These are phyloP conservation scores for Falco naumanni DNA, from an alignment of 2,797 vertebrate species.

Conservation along the genomic window DNA sequence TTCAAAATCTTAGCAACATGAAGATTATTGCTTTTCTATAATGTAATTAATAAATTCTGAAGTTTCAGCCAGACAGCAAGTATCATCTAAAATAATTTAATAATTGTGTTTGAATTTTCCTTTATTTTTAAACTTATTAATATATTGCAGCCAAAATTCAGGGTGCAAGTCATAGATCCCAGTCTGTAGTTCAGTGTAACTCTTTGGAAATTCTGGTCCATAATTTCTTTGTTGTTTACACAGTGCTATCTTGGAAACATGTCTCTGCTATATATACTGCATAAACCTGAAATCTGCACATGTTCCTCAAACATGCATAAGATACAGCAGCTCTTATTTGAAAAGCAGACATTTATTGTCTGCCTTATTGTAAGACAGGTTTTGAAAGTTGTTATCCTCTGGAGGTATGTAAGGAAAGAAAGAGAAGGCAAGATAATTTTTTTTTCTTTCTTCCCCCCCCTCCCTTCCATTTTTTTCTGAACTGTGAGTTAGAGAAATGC, in stretches of 20 bases:
- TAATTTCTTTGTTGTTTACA: neutral
- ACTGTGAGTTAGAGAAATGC: neutral
- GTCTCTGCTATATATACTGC: neutral
- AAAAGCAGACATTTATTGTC: neutral
- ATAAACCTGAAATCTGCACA: neutral
- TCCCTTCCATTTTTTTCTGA: neutral
- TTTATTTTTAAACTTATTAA: neutral
- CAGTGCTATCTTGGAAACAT: neutral
- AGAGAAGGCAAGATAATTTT: neutral
- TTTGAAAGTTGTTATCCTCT: neutral
- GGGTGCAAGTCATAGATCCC: neutral
- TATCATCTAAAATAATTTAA: neutral
- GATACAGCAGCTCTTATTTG: neutral
- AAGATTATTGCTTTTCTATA: neutral
- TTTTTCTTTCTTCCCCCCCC: too few relatives aligned
- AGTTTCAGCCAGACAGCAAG: neutral
- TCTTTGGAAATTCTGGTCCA: neutral
- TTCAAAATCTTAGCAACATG: neutral
- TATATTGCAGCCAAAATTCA: neutral
- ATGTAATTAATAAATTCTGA: neutral
- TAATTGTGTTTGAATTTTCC: neutral
- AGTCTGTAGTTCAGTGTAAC: neutral
- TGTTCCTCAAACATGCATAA: neutral
- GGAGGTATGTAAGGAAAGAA: neutral
- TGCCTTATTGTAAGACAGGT: neutral